A percentile compares a stretch with the other conserved stretches of the same genome.
These are phyloP conservation scores for Ceratina calcarata DNA, from an alignment of 1,140 invertebrate genomes.

Conservation along the genomic window DNA sequence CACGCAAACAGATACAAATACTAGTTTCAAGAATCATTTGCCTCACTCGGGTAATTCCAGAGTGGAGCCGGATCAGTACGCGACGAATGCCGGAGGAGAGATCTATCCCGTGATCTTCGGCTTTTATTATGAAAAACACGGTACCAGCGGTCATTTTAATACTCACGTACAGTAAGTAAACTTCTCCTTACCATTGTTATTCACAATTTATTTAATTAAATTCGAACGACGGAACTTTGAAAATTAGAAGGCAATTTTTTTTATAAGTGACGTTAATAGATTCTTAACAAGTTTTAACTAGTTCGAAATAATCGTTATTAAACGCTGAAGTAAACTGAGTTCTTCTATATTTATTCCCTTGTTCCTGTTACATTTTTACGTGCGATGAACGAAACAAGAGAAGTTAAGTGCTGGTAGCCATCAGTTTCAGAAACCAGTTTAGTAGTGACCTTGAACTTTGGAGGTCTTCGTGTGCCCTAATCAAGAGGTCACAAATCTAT, in stretches of 20 bases:
- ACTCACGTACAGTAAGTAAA: conserved; percentile 46
- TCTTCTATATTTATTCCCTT: not conserved
- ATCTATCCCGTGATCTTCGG: not conserved
- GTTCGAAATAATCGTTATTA: too few species aligned
- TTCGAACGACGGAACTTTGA: not conserved
- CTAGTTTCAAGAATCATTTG: not conserved
- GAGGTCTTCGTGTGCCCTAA: conserved; percentile 8
- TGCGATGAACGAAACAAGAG: not conserved
- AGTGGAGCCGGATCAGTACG: conserved; percentile 19
- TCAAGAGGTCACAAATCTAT: not conserved
- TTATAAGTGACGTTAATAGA: not conserved
- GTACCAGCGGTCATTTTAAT: conserved; percentile 17
- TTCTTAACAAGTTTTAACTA: not conserved
- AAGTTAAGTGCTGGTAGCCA: not conserved
- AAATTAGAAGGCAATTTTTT: not conserved
- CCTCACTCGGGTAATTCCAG: conserved; percentile 52
- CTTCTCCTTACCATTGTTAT: not conserved
- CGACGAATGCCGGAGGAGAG: not conserved
- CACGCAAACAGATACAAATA: not conserved
- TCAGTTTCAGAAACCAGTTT: conserved; percentile 53
- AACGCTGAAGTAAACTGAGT: too few species aligned
- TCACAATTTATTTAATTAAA: too few species aligned
- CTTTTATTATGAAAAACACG: conserved; percentile 38
- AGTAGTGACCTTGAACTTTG: conserved; percentile 46
- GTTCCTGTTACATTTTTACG: not conserved